Percentiles rank a stretch among this genome's conserved stretches.
Evolutionary conservation across 2,888 invertebrate species (phyloP).

Genomic region (Harpalus rubripes): DNA sequence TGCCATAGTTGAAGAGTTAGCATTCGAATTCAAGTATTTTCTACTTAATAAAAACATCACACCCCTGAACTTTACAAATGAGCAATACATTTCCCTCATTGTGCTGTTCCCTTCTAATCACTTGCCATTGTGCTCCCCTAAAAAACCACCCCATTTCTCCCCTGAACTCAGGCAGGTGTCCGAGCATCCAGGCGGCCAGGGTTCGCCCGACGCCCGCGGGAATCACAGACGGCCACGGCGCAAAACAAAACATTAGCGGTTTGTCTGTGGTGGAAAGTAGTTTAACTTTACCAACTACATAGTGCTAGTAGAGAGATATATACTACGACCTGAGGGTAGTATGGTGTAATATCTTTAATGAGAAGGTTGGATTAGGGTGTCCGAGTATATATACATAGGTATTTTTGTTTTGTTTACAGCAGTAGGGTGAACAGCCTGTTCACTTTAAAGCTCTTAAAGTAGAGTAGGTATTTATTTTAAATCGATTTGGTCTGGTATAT

Average conservation of each 20-base stretch:
- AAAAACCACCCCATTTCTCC: constrained; percentile 15
- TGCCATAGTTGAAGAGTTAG: not conserved
- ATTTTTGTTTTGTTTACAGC: no score
- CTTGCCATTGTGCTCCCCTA: not conserved
- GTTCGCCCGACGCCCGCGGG: constrained; percentile 50
- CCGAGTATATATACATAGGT: no score
- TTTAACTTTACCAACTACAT: constrained; percentile 53
- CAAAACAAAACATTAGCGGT: constrained; percentile 64
- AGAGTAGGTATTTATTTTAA: no score
- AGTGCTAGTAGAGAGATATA: not conserved
- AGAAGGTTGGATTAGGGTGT: not conserved
- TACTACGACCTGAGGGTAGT: constrained; percentile 13
- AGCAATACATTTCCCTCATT: not conserved
- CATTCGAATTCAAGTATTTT: not conserved
- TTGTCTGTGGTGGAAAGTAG: constrained; percentile 59
- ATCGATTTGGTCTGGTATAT: no score
- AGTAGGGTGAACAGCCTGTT: no score
- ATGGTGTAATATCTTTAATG: not conserved
- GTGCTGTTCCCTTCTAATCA: not conserved
- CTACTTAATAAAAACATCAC: not conserved
- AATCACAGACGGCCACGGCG: constrained; percentile 52
- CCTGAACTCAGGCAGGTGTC: constrained; percentile 38
- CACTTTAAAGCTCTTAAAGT: no score
- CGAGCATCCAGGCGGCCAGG: constrained; percentile 9
- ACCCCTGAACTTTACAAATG: constrained; percentile 1